phyloP scores from a whole-genome alignment of 2,888 invertebrate species.

The Lasioglossum marginatum region DNA sequence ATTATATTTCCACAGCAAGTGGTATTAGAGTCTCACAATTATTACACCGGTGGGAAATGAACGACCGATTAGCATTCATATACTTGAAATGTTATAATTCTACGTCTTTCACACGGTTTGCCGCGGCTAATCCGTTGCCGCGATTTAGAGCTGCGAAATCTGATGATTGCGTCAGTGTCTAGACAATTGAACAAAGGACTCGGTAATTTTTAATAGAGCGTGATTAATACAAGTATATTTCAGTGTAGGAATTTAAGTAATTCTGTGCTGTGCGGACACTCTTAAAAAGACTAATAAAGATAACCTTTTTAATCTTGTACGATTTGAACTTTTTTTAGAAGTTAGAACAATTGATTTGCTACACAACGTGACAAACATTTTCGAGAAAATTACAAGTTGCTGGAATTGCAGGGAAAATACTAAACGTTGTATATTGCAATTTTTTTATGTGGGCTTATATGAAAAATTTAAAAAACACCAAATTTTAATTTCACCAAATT shows the following conservation, averaged over 20 bases:
- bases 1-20: not conserved
- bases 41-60: constrained; percentile 8
- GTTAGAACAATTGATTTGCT: no score
- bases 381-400: no score
- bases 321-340: no score
- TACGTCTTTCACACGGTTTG: constrained; percentile 10
- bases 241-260: not conserved
- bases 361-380: no score
- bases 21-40: not conserved
- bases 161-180: not conserved
- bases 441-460: no score
- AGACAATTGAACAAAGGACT: not conserved
- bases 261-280: not conserved
- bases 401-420: no score
- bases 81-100: constrained; percentile 16
- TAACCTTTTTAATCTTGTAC: no score
- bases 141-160: not conserved
- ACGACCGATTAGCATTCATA: constrained; percentile 6
- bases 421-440: no score
- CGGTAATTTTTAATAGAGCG: not conserved
- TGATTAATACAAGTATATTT: not conserved
- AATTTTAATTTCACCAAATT: no score
- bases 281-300: no score
- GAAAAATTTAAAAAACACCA: no score
- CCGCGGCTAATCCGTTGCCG: not conserved